Evolutionary conservation across 37 sponge, comb jelly and placozoan species (phyloP).

Genomic region (Ephydatia muelleri): DNA sequence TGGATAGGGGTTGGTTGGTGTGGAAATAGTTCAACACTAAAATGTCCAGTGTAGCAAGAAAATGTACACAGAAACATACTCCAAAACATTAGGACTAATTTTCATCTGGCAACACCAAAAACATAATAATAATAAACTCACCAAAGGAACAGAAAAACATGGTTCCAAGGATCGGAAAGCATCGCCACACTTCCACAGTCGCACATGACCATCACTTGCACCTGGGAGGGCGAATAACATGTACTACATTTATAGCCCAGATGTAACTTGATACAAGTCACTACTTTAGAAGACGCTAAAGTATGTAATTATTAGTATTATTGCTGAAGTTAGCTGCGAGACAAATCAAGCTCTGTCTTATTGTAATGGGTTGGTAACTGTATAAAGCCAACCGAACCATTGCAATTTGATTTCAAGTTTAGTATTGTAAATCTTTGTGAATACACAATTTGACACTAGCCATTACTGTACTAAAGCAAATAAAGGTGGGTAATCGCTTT

Average conservation of each 20-base stretch:
- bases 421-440: too few species aligned
- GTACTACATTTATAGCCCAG: neutral
- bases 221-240: slow-evolving; percentile 37
- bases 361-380: too few species aligned
- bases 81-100: neutral
- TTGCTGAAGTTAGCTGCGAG: too few species aligned
- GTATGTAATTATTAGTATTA: too few species aligned
- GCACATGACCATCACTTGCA: slow-evolving; percentile 74
- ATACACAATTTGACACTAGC: too few species aligned
- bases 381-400: too few species aligned
- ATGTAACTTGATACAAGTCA: neutral
- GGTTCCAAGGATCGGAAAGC: slow-evolving; percentile 60
- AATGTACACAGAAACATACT: neutral
- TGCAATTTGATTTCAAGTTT: too few species aligned
- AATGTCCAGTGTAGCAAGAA: neutral
- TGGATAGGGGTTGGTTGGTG: neutral
- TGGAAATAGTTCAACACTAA: neutral
- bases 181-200: slow-evolving; percentile 89
- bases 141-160: slow-evolving; percentile 72
- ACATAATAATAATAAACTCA: slow-evolving; percentile 9
- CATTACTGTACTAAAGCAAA: too few species aligned
- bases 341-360: too few species aligned
- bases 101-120: too few species aligned
- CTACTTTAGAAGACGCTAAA: neutral
- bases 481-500: too few species aligned